A percentile compares a stretch with the other conserved stretches of the same genome.
Evolutionary conservation across 1,140 invertebrate species (phyloP).

Genomic region (Ips typographus): DNA sequence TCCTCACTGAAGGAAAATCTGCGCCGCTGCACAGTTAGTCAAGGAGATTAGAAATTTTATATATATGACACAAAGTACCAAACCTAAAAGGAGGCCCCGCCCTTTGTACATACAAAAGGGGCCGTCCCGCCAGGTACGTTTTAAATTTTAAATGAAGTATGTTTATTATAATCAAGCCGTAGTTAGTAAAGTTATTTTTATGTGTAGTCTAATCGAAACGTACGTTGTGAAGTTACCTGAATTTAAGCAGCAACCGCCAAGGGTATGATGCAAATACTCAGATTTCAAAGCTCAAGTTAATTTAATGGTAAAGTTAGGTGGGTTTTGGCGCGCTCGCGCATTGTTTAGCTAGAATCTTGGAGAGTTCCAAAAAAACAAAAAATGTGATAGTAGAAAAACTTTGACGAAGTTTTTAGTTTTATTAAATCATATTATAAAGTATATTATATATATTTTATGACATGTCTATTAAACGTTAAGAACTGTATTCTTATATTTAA

Average conservation of each 20-base stretch:
- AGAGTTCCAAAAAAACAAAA: slow-evolving; percentile 32
- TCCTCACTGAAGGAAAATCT: not conserved
- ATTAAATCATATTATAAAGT: slow-evolving; percentile 33
- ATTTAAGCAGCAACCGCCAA: slow-evolving; percentile 4
- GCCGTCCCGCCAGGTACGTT: too few species aligned
- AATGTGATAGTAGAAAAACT: slow-evolving; percentile 38
- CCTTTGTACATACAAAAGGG: slow-evolving; percentile 18
- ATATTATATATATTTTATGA: slow-evolving; percentile 39
- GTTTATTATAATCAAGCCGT: not conserved
- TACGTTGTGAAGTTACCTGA: slow-evolving; percentile 38
- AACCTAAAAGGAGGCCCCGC: slow-evolving; percentile 7
- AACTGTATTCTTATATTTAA: slow-evolving; percentile 37
- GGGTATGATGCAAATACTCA: slow-evolving; percentile 34
- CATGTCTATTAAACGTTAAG: slow-evolving; percentile 35
- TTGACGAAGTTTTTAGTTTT: slow-evolving; percentile 33
- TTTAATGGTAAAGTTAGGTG: slow-evolving; percentile 4
- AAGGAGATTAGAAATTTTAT: slow-evolving; percentile 21
- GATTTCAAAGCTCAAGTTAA: slow-evolving; percentile 29
- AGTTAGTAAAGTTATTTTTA: not conserved
- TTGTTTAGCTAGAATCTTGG: slow-evolving; percentile 25
- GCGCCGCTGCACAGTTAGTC: slow-evolving; percentile 17
- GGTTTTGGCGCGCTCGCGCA: slow-evolving; percentile 20
- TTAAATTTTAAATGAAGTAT: slow-evolving; percentile 20
- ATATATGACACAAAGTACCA: slow-evolving; percentile 15
- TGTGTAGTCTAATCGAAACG: slow-evolving; percentile 24